Percentiles rank a stretch among this genome's conserved stretches.
phyloP scores from a whole-genome alignment of 2,797 vertebrate genomes.

The Malurus splendens region DNA sequence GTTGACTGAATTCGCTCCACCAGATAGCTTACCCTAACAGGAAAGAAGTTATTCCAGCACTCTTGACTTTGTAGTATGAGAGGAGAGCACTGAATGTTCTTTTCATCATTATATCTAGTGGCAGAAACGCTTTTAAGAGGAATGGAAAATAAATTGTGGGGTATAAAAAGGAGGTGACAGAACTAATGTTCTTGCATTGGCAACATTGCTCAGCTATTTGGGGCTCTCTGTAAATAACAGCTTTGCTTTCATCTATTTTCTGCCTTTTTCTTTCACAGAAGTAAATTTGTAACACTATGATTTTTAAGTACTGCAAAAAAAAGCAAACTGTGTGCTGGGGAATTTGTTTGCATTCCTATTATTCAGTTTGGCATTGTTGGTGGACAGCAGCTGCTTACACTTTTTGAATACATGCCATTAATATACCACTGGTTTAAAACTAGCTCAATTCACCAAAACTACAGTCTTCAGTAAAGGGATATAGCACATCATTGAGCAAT shows the following conservation, averaged over 20 bases:
- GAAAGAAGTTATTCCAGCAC: background rate
- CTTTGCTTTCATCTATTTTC: conserved; percentile 44
- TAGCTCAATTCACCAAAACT: conserved; percentile 1
- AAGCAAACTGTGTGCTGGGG: background rate
- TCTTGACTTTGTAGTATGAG: background rate
- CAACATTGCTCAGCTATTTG: background rate
- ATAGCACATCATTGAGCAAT: conserved; percentile 20
- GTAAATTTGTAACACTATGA: conserved; percentile 10
- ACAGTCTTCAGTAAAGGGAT: conserved; percentile 3
- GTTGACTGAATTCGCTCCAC: conserved; percentile 19
- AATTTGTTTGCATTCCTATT: conserved; percentile 11
- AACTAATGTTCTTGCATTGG: conserved; percentile 23
- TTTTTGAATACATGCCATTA: conserved; percentile 13
- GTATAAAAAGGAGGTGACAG: conserved; percentile 26
- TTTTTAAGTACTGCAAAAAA: conserved; percentile 31
- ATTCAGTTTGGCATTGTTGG: conserved; percentile 6
- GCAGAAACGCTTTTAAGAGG: background rate
- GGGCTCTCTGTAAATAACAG: conserved; percentile 23
- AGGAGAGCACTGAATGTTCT: background rate
- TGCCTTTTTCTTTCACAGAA: conserved; percentile 15
- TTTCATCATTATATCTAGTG: background rate
- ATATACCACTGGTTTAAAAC: background rate
- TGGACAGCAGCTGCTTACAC: conserved; percentile 15
- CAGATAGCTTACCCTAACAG: background rate
- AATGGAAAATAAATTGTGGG: conserved; percentile 7